Percentiles rank a stretch among this genome's conserved stretches.
Evolutionary conservation across 2,113 vertebrate genomes (phyloP).

Genomic region (Rhineura floridana): DNA sequence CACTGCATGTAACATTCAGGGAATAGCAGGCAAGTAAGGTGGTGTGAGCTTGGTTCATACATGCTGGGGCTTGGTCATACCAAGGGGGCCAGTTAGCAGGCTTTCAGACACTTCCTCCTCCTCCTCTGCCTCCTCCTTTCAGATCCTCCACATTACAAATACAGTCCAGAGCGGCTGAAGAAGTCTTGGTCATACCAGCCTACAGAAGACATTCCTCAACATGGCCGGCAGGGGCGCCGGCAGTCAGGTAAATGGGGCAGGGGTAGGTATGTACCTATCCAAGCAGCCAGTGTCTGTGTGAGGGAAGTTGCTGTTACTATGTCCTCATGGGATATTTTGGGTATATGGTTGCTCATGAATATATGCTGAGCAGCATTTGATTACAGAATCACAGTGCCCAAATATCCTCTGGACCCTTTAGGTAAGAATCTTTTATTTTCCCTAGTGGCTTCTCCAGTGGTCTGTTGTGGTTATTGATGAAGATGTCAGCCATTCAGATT

Average conservation of each 20-base stretch:
- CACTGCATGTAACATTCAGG: neutral
- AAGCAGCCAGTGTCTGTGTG: neutral
- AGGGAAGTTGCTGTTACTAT: neutral
- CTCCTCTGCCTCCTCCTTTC: conserved; percentile 34
- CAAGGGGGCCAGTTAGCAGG: neutral
- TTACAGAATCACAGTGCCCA: neutral
- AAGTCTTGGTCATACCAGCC: conserved; percentile 80
- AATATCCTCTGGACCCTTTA: neutral
- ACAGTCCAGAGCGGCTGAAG: conserved; percentile 88
- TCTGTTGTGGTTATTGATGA: neutral
- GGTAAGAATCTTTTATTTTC: neutral
- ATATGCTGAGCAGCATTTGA: neutral
- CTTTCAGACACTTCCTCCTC: neutral
- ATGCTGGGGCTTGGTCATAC: neutral
- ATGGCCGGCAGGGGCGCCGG: conserved; percentile 78
- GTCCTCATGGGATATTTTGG: too few relatives aligned
- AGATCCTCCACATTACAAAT: conserved; percentile 83
- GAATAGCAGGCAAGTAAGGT: neutral
- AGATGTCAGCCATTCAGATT: neutral
- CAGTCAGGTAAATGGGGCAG: conserved; percentile 82
- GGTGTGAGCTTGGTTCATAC: neutral
- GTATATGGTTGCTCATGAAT: neutral
- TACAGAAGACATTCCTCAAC: conserved; percentile 68
- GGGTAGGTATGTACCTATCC: neutral
- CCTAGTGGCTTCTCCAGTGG: neutral